Evolutionary conservation across 2,113 vertebrate species (phyloP).

Genomic region (Caranx ignobilis): DNA sequence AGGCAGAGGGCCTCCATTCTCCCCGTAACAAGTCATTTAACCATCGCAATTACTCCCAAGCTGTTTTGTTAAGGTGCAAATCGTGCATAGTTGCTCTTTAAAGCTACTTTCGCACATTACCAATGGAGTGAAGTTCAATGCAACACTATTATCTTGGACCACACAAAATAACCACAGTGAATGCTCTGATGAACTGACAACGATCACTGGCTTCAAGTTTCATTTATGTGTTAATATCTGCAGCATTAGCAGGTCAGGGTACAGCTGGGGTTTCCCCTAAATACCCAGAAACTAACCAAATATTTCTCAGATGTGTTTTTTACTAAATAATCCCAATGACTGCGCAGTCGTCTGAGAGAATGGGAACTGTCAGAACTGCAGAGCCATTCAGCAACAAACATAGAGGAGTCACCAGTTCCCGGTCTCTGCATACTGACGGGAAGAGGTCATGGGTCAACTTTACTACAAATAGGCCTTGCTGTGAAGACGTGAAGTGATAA

Average conservation of each 20-base stretch:
- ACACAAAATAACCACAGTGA: not conserved
- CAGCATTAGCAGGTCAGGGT: not conserved
- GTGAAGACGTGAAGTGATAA: slow-evolving; percentile 53
- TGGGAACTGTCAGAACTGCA: not conserved
- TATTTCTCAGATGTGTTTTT: not conserved
- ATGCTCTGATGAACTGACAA: slow-evolving; percentile 3
- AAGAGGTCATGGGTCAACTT: slow-evolving; percentile 50
- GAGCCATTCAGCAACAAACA: not conserved
- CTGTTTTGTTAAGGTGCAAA: no score
- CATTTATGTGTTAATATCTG: not conserved
- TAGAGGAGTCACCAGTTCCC: not conserved
- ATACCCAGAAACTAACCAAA: not conserved
- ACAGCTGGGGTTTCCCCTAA: not conserved
- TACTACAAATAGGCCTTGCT: slow-evolving; percentile 53
- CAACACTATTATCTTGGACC: not conserved
- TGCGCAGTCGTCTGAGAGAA: not conserved
- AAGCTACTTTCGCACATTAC: not conserved
- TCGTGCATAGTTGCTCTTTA: not conserved
- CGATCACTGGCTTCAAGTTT: slow-evolving; percentile 24
- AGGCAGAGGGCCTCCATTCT: no score
- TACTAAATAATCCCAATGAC: not conserved
- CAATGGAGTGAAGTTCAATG: not conserved
- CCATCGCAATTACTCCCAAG: no score
- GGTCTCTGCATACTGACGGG: slow-evolving; percentile 18
- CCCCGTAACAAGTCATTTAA: no score